These are phyloP conservation scores for Drosophila sturtevanti DNA, from an alignment of 1,140 invertebrate genomes.

Conservation along the genomic window DNA sequence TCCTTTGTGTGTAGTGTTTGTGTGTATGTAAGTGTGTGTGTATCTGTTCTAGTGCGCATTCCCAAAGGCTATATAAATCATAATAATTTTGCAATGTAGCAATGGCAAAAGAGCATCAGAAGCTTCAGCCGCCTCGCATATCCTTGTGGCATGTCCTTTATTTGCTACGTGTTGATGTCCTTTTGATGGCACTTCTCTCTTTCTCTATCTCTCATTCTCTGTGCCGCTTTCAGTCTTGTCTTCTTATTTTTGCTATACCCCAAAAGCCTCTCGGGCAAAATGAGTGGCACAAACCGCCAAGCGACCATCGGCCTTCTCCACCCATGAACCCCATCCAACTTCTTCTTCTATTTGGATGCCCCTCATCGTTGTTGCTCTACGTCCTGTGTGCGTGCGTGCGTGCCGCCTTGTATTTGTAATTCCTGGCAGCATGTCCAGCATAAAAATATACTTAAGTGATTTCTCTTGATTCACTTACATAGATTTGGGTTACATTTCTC, in stretches of 20 bases:
- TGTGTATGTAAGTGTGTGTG: conserved; percentile 18
- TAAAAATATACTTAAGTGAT: conserved; percentile 81
- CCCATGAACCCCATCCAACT: conserved; percentile 14
- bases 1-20: conserved; percentile 58
- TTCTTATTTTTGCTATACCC: conserved; percentile 12
- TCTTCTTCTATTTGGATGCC: neutral
- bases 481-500: conserved; percentile 79
- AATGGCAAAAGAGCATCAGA: conserved; percentile 71
- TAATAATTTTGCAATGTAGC: conserved; percentile 81
- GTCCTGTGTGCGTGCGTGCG: conserved; percentile 58
- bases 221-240: neutral
- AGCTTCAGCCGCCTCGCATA: conserved; percentile 56
- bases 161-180: conserved; percentile 81
- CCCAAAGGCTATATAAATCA: conserved; percentile 80
- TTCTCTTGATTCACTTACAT: conserved; percentile 81
- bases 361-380: conserved; percentile 8
- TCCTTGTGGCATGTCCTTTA: conserved; percentile 81
- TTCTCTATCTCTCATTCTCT: conserved; percentile 6
- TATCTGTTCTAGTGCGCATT: conserved; percentile 70
- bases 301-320: conserved; percentile 26
- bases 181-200: conserved; percentile 72
- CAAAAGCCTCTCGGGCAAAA: conserved; percentile 61
- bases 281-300: conserved; percentile 71
- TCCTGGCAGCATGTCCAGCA: conserved; percentile 79
- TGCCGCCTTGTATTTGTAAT: conserved; percentile 76